Conservation (phyloP, 2,797 vertebrate species). For the Pipistrellus pygmaeus region DNA sequence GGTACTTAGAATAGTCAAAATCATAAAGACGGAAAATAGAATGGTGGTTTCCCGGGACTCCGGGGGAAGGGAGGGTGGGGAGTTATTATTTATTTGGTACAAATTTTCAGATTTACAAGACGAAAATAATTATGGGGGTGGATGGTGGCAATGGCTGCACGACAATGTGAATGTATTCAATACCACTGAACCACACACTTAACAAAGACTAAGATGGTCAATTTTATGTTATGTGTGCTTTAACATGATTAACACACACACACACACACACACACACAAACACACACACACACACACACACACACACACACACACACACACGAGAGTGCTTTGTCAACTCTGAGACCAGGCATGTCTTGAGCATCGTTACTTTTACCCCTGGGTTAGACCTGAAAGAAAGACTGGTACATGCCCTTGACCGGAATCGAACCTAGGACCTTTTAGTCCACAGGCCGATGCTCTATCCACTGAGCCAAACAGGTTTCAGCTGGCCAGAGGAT, state of each 20-base stretch:
- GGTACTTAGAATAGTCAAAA: neutral
- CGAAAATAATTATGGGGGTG: neutral
- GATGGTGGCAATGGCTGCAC: neutral
- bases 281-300: neutral
- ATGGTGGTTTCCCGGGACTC: rapidly evolving
- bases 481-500: neutral
- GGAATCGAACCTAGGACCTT: no score
- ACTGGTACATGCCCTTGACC: no score
- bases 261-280: no score
- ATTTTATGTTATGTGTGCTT: neutral
- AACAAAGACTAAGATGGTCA: neutral
- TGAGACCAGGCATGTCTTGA: neutral
- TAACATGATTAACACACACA: neutral
- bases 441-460: no score
- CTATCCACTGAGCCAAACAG: no score
- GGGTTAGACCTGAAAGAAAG: neutral
- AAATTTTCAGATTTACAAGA: neutral
- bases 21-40: neutral
- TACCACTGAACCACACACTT: neutral
- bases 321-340: neutral
- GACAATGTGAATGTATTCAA: neutral
- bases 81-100: neutral
- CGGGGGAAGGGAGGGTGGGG: rapidly evolving
- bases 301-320: neutral
- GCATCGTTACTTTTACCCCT: neutral